Evolutionary conservation across 2,797 vertebrate genomes (phyloP).

Genomic region (Eleutherodactylus coqui): DNA sequence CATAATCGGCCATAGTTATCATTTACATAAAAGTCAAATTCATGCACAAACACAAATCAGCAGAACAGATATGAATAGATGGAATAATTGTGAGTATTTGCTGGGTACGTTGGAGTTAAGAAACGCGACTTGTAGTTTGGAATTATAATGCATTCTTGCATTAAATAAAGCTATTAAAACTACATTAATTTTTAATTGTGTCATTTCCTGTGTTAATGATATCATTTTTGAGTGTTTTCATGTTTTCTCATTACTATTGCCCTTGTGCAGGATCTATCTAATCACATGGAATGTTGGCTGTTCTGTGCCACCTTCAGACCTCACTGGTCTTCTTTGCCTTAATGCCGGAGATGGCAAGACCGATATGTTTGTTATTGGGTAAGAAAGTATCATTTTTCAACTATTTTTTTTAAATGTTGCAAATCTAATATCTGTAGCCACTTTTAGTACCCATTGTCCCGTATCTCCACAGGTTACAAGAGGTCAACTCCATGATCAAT

Average conservation of each 20-base stretch:
- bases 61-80: not conserved
- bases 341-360: constrained; percentile 86
- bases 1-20: too few species aligned
- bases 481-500: constrained; percentile 98
- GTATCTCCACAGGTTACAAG: constrained; percentile 85
- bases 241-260: not conserved
- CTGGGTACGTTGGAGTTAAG: not conserved
- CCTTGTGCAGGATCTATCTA: constrained; percentile 82
- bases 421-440: not conserved
- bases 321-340: constrained; percentile 90
- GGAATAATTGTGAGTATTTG: not conserved
- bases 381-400: constrained; percentile 69
- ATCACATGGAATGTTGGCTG: constrained; percentile 97
- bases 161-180: not conserved
- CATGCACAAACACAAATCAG: too few species aligned
- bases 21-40: too few species aligned
- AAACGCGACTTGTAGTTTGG: not conserved
- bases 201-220: not conserved
- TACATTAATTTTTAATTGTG: not conserved
- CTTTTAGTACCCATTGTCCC: not conserved
- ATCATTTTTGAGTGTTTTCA: not conserved
- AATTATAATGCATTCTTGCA: not conserved
- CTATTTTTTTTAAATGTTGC: not conserved
- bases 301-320: constrained; percentile 89
- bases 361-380: constrained; percentile 97